These are phyloP conservation scores for Caenorhabditis latens DNA, from an alignment of 1,140 invertebrate species.

Conservation along the genomic window DNA sequence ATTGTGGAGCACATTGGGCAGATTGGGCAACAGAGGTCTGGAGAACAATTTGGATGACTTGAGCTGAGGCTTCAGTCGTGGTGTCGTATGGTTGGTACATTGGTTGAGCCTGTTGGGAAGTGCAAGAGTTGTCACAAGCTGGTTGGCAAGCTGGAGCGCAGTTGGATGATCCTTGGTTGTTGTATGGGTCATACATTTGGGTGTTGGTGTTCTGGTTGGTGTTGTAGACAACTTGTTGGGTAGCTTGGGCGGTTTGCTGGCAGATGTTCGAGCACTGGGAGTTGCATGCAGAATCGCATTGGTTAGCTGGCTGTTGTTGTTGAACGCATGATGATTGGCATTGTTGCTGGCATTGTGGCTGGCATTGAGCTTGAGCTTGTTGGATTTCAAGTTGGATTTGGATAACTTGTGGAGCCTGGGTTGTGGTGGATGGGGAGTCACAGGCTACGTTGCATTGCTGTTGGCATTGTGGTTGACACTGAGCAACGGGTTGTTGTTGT, in stretches of 20 bases:
- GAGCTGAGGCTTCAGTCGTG: constrained; percentile 19
- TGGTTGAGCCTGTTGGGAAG: constrained; percentile 61
- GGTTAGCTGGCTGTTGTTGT: constrained; percentile 6
- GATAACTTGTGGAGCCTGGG: constrained; percentile 56
- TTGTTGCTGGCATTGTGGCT: constrained; percentile 18
- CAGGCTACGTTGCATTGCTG: constrained; percentile 57
- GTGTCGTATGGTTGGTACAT: constrained; percentile 62
- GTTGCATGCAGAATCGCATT: background rate
- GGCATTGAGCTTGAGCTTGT: constrained; percentile 51
- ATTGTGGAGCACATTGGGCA: constrained; percentile 55
- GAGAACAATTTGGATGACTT: constrained; percentile 52
- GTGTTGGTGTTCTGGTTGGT: constrained; percentile 49
- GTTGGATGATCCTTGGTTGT: constrained; percentile 11
- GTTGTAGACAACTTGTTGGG: constrained; percentile 35
- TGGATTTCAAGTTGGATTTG: constrained; percentile 60
- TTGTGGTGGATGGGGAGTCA: constrained; percentile 41
- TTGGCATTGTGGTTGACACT: constrained; percentile 53
- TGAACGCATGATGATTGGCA: constrained; percentile 37
- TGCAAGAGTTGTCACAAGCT: constrained; percentile 49
- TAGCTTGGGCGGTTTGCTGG: constrained; percentile 32
- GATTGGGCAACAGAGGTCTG: constrained; percentile 54
- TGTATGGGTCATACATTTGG: constrained; percentile 35
- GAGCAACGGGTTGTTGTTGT: constrained; percentile 44
- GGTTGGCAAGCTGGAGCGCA: constrained; percentile 54
- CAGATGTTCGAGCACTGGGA: constrained; percentile 42